phyloP scores from a whole-genome alignment of 2,888 invertebrate genomes.

The Plebejus anna region DNA sequence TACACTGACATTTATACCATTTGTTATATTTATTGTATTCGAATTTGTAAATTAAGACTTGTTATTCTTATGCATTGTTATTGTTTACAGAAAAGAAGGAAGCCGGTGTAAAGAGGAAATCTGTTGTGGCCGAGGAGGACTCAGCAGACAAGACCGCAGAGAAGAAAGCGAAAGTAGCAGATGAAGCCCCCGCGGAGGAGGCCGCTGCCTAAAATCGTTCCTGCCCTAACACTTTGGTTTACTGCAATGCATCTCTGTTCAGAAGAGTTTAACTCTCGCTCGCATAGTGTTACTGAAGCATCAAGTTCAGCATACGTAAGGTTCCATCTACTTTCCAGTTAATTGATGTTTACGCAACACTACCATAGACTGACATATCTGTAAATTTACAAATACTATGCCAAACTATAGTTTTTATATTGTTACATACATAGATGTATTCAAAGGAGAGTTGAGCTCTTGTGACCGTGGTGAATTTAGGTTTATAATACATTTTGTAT shows the following conservation, averaged over 20 bases:
- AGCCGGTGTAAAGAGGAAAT: slow-evolving; percentile 85
- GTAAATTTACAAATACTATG: slow-evolving; percentile 47
- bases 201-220: slow-evolving; percentile 75
- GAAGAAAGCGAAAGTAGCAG: slow-evolving; percentile 85
- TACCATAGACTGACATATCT: slow-evolving; percentile 50
- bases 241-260: slow-evolving; percentile 75
- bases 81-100: slow-evolving; percentile 69
- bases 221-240: slow-evolving; percentile 58
- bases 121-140: slow-evolving; percentile 77
- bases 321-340: neutral
- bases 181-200: slow-evolving; percentile 76
- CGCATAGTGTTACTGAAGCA: slow-evolving; percentile 37
- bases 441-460: slow-evolving; percentile 65
- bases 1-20: neutral
- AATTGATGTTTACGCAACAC: slow-evolving; percentile 24
- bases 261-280: slow-evolving; percentile 68
- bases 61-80: neutral
- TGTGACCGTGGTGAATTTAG: slow-evolving; percentile 68
- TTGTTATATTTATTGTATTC: neutral
- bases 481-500: slow-evolving; percentile 68
- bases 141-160: slow-evolving; percentile 82
- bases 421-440: slow-evolving; percentile 52
- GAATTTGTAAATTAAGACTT: neutral
- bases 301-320: slow-evolving; percentile 18
- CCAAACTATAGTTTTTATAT: slow-evolving; percentile 61